Evolutionary conservation across 2,888 invertebrate genomes (phyloP).

Genomic region (Tryphoninae sp.): DNA sequence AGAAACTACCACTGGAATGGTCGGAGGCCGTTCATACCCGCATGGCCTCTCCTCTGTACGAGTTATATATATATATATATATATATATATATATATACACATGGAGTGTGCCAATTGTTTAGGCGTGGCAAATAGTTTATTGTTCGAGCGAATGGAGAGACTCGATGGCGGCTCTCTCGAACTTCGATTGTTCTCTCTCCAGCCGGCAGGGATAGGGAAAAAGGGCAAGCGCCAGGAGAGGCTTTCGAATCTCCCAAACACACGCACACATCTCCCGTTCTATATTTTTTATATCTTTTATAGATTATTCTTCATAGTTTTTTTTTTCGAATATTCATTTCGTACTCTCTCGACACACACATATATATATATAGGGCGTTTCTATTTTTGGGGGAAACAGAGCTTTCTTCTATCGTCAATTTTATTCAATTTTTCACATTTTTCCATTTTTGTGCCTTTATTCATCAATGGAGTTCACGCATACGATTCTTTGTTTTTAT

Average conservation of each 20-base stretch:
- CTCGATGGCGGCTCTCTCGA: conserved; percentile 41
- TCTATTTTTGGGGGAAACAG: not conserved
- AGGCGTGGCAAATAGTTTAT: conserved; percentile 69
- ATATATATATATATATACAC: conserved; percentile 7
- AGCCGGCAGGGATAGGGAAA: conserved; percentile 4
- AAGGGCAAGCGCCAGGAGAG: conserved; percentile 14
- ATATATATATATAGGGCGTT: not conserved
- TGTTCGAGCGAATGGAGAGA: conserved; percentile 62
- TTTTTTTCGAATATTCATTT: conserved; percentile 7
- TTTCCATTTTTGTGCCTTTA: not conserved
- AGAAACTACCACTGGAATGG: conserved; percentile 36
- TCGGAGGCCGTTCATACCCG: conserved; percentile 10
- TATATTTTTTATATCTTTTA: conserved; percentile 15
- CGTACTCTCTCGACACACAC: not conserved
- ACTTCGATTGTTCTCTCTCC: conserved; percentile 59
- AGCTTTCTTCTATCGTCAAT: not conserved
- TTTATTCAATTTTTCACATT: not conserved
- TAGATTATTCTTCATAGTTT: conserved; percentile 5
- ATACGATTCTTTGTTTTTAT: not conserved
- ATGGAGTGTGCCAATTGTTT: conserved; percentile 64
- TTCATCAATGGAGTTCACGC: not conserved
- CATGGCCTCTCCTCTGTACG: conserved; percentile 25
- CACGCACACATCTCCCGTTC: conserved; percentile 10
- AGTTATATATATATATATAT: conserved; percentile 16
- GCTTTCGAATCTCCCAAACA: conserved; percentile 18